phyloP scores from a whole-genome alignment of 2,113 vertebrate species.

The Scomber scombrus region DNA sequence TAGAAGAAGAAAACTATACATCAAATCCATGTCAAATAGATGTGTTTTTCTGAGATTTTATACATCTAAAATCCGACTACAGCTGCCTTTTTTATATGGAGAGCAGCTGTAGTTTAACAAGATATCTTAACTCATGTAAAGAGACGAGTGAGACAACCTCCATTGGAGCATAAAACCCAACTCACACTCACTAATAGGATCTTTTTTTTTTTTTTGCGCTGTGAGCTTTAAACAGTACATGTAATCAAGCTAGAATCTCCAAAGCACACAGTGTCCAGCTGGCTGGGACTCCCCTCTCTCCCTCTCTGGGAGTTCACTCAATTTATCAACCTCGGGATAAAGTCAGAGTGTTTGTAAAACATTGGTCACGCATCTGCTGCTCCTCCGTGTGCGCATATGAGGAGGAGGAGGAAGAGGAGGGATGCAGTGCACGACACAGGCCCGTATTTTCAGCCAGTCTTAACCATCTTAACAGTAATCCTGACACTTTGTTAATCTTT shows the following conservation, averaged over 20 bases:
- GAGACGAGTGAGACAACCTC: conserved; percentile 12
- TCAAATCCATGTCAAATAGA: background rate
- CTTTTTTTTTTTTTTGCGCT: background rate
- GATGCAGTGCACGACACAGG: background rate
- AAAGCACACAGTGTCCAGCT: conserved; percentile 56
- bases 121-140: conserved; percentile 22
- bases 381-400: conserved; percentile 31
- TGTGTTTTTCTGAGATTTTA: background rate
- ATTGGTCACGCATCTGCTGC: conserved; percentile 58
- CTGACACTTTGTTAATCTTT: conserved; percentile 10
- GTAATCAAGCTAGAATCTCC: conserved; percentile 38
- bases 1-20: background rate
- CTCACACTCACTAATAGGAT: conserved; percentile 24
- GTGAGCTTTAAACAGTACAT: background rate
- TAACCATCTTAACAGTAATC: background rate
- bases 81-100: too few species aligned
- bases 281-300: conserved; percentile 58
- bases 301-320: conserved; percentile 31
- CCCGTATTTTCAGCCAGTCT: background rate
- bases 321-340: conserved; percentile 39
- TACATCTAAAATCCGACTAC: too few species aligned
- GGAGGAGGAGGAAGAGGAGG: background rate
- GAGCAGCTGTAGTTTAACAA: conserved; percentile 38
- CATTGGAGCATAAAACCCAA: conserved; percentile 29
- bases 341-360: conserved; percentile 52